phyloP scores from a whole-genome alignment of 2,113 vertebrate genomes.

The Chloropsis hardwickii region DNA sequence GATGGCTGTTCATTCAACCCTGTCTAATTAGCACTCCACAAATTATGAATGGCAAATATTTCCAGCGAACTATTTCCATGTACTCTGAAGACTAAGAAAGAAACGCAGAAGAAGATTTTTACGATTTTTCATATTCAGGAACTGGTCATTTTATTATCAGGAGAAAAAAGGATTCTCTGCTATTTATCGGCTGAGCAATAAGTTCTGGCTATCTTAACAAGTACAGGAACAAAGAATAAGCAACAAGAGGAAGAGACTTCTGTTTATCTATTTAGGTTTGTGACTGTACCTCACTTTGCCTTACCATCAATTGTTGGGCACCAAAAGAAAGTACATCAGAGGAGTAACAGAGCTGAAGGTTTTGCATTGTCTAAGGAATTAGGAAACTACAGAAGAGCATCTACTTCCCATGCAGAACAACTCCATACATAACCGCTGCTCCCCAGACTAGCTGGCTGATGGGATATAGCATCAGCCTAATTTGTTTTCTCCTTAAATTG shows the following conservation, averaged over 20 bases:
- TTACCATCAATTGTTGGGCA: neutral
- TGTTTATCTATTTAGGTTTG: neutral
- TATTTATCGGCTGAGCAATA: neutral
- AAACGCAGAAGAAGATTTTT: neutral
- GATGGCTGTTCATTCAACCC: slow-evolving; percentile 27
- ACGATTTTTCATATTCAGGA: neutral
- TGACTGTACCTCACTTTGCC: neutral
- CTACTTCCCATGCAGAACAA: neutral
- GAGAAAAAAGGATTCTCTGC: neutral
- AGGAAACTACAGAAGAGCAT: neutral
- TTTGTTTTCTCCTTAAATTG: neutral
- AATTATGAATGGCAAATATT: slow-evolving; percentile 32
- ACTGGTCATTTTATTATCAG: neutral
- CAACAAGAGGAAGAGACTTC: neutral
- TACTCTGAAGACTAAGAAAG: neutral
- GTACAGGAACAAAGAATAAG: neutral
- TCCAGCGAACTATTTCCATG: neutral
- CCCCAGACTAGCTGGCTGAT: neutral
- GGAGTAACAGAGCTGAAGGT: neutral
- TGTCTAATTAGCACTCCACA: neutral
- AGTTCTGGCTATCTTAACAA: neutral
- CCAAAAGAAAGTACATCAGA: neutral
- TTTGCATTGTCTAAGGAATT: neutral
- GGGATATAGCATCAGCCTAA: neutral
- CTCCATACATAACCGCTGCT: neutral